phyloP scores from a whole-genome alignment of 2,888 invertebrate species.

The Escarpia spicata region DNA sequence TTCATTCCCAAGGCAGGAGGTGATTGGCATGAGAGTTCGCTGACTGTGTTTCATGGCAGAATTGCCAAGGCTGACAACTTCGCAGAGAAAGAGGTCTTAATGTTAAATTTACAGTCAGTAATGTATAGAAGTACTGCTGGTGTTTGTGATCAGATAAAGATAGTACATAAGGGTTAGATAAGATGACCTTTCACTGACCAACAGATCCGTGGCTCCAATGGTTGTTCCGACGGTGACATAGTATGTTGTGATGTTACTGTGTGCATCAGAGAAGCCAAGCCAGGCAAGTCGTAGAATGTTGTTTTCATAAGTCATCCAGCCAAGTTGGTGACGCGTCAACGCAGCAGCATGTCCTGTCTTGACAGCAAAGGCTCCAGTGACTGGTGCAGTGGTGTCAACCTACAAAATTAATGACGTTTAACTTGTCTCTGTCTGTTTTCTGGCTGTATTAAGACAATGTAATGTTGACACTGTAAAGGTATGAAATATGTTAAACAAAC shows the following conservation, averaged over 20 bases:
- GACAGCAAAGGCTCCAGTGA: conserved; percentile 27
- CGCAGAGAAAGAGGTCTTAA: too few relatives aligned
- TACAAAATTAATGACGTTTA: not conserved
- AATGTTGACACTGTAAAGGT: too few relatives aligned
- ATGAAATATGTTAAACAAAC: too few relatives aligned
- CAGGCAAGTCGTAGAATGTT: conserved; percentile 25
- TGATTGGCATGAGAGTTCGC: too few relatives aligned
- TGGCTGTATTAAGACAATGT: too few relatives aligned
- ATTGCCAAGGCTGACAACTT: too few relatives aligned
- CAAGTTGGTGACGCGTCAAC: conserved; percentile 23
- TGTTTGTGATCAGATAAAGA: too few relatives aligned
- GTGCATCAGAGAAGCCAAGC: conserved; percentile 31
- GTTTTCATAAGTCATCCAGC: conserved; percentile 25
- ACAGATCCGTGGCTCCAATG: not conserved
- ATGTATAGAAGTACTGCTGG: not conserved
- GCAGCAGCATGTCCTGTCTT: conserved; percentile 19
- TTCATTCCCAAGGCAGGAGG: too few relatives aligned
- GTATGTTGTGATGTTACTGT: conserved; percentile 22
- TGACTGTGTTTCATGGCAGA: too few relatives aligned
- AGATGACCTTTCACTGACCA: not conserved
- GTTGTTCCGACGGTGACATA: not conserved
- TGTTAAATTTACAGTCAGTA: not conserved
- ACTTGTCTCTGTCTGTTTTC: not conserved
- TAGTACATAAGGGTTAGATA: too few relatives aligned
- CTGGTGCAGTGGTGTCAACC: conserved; percentile 29